A percentile compares a stretch with the other conserved stretches of the same genome.
Evolutionary conservation across 2,797 vertebrate genomes (phyloP).

Genomic region (Chanos chanos): DNA sequence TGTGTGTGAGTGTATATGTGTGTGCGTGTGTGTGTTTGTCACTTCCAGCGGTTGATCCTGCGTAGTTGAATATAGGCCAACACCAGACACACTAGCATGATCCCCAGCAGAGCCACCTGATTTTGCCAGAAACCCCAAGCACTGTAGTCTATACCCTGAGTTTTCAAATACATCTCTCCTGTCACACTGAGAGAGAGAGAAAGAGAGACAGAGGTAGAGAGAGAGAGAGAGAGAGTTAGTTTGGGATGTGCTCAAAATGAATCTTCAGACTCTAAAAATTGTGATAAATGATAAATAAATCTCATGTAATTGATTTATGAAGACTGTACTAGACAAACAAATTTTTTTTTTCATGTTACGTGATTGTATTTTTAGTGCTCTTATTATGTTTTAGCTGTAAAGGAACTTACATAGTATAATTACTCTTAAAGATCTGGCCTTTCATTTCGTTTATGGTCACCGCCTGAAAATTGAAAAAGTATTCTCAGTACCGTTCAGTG

Average conservation of each 20-base stretch:
- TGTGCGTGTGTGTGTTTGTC: constrained; percentile 16
- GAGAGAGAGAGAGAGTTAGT: neutral
- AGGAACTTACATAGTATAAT: constrained; percentile 57
- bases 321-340: no score
- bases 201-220: neutral
- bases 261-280: no score
- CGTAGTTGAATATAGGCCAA: constrained; percentile 73
- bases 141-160: constrained; percentile 69
- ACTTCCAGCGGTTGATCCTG: constrained; percentile 79
- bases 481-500: no score
- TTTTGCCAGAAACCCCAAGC: constrained; percentile 80
- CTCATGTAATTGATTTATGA: no score
- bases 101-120: constrained; percentile 71
- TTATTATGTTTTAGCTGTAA: neutral
- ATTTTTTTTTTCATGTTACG: neutral
- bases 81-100: constrained; percentile 60
- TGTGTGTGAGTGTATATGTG: neutral
- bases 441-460: constrained; percentile 71
- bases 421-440: constrained; percentile 59
- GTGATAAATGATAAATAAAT: no score
- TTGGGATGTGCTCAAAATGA: no score
- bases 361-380: neutral
- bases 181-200: constrained; percentile 49
- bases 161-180: constrained; percentile 62
- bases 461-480: constrained; percentile 59